Conservation (phyloP, 2,113 vertebrate genomes). For the Sinocyclocheilus maitianheensis region DNA sequence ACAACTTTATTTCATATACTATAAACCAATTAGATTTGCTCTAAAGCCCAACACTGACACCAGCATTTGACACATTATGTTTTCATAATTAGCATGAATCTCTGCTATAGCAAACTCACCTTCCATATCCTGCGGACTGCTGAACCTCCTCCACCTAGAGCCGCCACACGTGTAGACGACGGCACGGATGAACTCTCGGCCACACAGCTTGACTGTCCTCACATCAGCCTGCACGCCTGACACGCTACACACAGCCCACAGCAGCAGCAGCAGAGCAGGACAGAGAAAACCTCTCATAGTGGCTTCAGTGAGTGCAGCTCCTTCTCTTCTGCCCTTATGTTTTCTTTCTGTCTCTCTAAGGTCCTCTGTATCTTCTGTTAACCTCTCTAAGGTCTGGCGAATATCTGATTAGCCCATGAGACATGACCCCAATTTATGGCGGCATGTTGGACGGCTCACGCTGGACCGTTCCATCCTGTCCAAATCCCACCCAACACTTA, state of each 20-base stretch:
- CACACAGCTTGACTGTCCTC: conserved; percentile 80
- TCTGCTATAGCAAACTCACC: conserved; percentile 69
- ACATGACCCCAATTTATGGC: conserved; percentile 44
- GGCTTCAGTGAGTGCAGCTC: neutral
- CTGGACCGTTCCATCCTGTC: neutral
- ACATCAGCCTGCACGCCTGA: conserved; percentile 63
- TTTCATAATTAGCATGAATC: neutral
- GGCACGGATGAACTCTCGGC: conserved; percentile 82
- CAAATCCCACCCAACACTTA: conserved; percentile 32
- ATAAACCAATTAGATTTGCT: neutral
- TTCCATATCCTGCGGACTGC: conserved; percentile 56
- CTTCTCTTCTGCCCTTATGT: neutral
- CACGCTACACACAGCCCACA: conserved; percentile 62
- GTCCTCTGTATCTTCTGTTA: neutral
- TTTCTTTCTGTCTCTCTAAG: neutral
- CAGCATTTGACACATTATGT: neutral
- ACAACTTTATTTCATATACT: neutral
- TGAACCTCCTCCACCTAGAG: conserved; percentile 82
- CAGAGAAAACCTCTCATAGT: conserved; percentile 64
- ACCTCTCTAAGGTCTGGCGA: conserved; percentile 16
- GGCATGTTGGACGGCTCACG: neutral
- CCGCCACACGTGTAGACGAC: conserved; percentile 87
- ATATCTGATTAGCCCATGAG: neutral
- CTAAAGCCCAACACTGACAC: neutral
- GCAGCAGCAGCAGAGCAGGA: conserved; percentile 61